phyloP scores from a whole-genome alignment of 1,140 invertebrate genomes.

The Pararge aegeria region DNA sequence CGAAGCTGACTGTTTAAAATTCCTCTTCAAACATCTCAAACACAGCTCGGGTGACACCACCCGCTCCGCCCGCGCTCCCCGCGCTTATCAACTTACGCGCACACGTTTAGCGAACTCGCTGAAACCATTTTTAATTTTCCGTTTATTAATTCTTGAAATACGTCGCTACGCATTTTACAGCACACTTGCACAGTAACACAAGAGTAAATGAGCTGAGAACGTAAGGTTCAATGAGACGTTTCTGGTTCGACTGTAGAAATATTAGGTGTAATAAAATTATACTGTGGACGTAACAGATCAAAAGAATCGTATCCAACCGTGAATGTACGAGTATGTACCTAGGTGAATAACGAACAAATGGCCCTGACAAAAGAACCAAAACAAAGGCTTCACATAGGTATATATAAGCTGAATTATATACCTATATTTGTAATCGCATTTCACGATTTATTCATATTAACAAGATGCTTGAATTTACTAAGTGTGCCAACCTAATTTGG shows the following conservation, averaged over 20 bases:
- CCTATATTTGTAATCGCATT: not conserved
- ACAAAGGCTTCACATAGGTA: conserved; percentile 7
- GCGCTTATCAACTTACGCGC: conserved; percentile 24
- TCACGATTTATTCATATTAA: not conserved
- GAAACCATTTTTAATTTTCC: not conserved
- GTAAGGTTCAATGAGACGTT: not conserved
- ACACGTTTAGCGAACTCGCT: conserved; percentile 6
- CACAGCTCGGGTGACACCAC: conserved; percentile 46
- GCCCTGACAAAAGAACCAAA: conserved; percentile 25
- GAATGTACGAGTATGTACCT: conserved; percentile 9
- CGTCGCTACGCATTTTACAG: not conserved
- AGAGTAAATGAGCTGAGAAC: not conserved
- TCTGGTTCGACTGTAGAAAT: not conserved
- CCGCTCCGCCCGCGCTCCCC: conserved; percentile 27
- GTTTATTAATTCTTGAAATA: not conserved
- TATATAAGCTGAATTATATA: not conserved
- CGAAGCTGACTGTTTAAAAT: conserved; percentile 32
- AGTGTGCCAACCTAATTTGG: no score
- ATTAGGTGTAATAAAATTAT: not conserved
- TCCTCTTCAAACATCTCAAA: conserved; percentile 39
- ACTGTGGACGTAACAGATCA: not conserved
- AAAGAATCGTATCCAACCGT: not conserved
- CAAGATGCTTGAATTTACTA: no score
- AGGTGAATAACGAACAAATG: conserved; percentile 25
- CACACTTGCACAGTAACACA: not conserved